Percentiles rank a stretch among this genome's conserved stretches.
Evolutionary conservation across 2,888 invertebrate genomes (phyloP).

Genomic region (Chalcosyrphus nemorum): DNA sequence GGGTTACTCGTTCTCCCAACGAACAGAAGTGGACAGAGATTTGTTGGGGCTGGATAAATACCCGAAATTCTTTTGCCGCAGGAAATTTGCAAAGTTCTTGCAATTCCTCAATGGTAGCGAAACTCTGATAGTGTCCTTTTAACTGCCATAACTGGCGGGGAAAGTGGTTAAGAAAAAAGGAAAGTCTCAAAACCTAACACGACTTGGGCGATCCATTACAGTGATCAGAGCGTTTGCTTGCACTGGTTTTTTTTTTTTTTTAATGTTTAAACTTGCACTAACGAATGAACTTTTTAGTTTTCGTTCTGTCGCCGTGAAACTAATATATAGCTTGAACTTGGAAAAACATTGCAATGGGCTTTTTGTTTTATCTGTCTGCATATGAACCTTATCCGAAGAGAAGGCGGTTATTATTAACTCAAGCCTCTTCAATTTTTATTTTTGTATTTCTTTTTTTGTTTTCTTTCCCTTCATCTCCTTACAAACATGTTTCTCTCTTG

Average conservation of each 20-base stretch:
- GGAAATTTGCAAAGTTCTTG: background rate
- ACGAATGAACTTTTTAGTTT: background rate
- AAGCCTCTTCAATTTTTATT: no score
- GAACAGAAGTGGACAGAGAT: background rate
- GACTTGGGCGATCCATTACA: background rate
- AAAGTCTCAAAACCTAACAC: background rate
- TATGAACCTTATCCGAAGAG: no score
- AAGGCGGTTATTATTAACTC: no score
- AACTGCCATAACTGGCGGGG: background rate
- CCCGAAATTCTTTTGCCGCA: conserved; percentile 1
- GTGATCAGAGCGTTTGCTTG: background rate
- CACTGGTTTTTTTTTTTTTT: no score
- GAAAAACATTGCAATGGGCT: no score
- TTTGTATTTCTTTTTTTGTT: no score
- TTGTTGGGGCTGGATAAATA: background rate
- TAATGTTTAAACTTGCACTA: background rate
- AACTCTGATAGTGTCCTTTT: background rate
- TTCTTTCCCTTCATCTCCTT: no score
- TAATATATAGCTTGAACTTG: no score
- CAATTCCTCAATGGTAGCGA: background rate
- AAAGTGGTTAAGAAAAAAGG: background rate
- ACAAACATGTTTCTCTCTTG: no score
- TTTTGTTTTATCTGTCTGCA: no score
- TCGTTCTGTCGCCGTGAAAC: background rate
- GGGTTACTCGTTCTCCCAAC: background rate